Conservation (phyloP, 92 coral and sea anemone genomes). For the Paragorgia papillata region DNA sequence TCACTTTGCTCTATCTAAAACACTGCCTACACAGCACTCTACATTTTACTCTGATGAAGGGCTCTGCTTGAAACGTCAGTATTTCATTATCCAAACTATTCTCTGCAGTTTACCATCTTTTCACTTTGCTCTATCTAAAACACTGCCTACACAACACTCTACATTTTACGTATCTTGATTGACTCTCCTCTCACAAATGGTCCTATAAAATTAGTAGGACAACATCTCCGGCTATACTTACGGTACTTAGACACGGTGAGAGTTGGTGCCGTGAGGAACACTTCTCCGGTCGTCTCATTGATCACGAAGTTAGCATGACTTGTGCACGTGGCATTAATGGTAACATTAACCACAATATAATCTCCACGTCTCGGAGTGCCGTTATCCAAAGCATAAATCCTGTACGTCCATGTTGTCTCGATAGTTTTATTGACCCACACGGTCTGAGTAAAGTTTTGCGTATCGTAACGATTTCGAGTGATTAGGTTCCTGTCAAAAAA, state of each 20-base stretch:
- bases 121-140: too few species aligned
- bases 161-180: too few species aligned
- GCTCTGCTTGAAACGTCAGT: too few species aligned
- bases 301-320: constrained; percentile 75
- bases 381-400: constrained; percentile 86
- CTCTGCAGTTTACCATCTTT: too few species aligned
- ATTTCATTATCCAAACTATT: too few species aligned
- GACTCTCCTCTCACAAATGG: too few species aligned
- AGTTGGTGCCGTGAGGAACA: constrained; percentile 86
- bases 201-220: too few species aligned
- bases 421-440: constrained; percentile 91
- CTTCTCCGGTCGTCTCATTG: constrained; percentile 76
- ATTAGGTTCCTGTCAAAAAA: constrained; percentile 67
- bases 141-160: too few species aligned
- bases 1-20: too few species aligned
- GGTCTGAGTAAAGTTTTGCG: constrained; percentile 66
- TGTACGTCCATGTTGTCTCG: constrained; percentile 70
- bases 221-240: constrained; percentile 74
- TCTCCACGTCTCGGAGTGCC: constrained; percentile 93
- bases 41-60: too few species aligned
- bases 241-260: constrained; percentile 91
- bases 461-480: constrained; percentile 64
- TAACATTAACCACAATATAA: constrained; percentile 71
- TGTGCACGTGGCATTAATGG: constrained; percentile 83
- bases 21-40: too few species aligned